Base-by-base conservation (phyloP, 2,888 invertebrate species). In the Megastigmus dorsalis region DNA sequence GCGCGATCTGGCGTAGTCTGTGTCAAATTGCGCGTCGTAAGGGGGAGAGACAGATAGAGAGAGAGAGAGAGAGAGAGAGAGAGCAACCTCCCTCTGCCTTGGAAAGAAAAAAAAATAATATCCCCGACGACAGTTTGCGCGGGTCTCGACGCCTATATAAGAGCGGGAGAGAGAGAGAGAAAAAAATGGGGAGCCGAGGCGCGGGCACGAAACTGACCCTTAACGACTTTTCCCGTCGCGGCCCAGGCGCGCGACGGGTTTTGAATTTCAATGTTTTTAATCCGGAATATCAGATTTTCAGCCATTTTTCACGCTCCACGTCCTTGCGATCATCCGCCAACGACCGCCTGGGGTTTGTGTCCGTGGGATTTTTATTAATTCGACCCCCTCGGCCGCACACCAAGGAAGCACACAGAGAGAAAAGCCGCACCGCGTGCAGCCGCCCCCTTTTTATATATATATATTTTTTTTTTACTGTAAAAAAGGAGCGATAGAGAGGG, bases 261-360 rank as follows among this genome's bases (percentile, higher is more conserved):
- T 88, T 88, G 88, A 88, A 88, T 88, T 88, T 88, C 88, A 88
- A 88, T 88, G 86, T 88, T 88, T 87, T 88, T 88, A 87, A 87
- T 88, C 88, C 81, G 83, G 85, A 85, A 88, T 88, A 88, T 88
- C 88, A 87, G 87, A 88, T 88, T 88, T 87, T 87, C 83, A 80
- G 80, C 85, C 84, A 88, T 88, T 88, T 88, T 88, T 88, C 88
- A 88, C 85, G 84, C 84, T 82, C 82, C 70, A 70, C 59, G 77
- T n/a, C 57, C 78, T n/a, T 80, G 78, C 80, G 79, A 79, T 80
- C 80, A 80, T 79, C 75, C 52, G 54, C 79, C 79, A 75, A 79
- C 79, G 79, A 79, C 59, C 70, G 75, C 76, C 75, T 76, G 74
- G 77, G 45, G 62, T 6, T n/a, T n/a, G 26, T 77, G 80, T 84